Percentiles rank a stretch among this genome's conserved stretches.
These are phyloP conservation scores for Drosophila setosimentum DNA, from an alignment of 2,888 invertebrate species.

Conservation along the genomic window DNA sequence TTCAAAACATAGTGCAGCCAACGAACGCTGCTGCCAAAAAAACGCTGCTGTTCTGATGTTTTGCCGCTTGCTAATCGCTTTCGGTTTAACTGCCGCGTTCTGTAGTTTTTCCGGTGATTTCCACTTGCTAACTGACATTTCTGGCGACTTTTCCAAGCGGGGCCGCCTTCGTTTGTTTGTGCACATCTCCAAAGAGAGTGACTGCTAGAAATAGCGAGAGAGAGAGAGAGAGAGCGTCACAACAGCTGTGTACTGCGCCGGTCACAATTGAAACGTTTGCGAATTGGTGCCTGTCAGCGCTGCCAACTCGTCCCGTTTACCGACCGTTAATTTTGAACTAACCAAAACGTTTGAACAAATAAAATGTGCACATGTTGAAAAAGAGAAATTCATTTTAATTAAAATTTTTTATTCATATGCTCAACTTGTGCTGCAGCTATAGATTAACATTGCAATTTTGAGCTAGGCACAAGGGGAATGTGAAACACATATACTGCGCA, in stretches of 20 bases:
- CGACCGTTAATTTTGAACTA: conserved; percentile 55
- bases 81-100: conserved; percentile 62
- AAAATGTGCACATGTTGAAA: neutral
- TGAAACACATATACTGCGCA: conserved; percentile 57
- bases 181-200: conserved; percentile 43
- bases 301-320: conserved; percentile 45
- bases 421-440: neutral
- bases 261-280: conserved; percentile 39
- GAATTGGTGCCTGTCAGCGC: conserved; percentile 33
- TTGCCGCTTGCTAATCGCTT: conserved; percentile 47
- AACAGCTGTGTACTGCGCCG: conserved; percentile 56
- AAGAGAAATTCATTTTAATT: no score
- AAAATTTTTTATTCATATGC: neutral
- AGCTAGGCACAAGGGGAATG: conserved; percentile 15
- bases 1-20: conserved; percentile 44
- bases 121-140: conserved; percentile 78
- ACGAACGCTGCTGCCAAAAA: conserved; percentile 42
- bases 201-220: conserved; percentile 3
- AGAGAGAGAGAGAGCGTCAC: conserved; percentile 27
- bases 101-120: conserved; percentile 82
- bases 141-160: conserved; percentile 70
- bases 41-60: conserved; percentile 43
- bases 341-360: neutral
- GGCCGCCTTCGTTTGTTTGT: conserved; percentile 60
- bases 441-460: neutral